phyloP scores from a whole-genome alignment of 2,797 vertebrate genomes.

The Lithobates sylvaticus region DNA sequence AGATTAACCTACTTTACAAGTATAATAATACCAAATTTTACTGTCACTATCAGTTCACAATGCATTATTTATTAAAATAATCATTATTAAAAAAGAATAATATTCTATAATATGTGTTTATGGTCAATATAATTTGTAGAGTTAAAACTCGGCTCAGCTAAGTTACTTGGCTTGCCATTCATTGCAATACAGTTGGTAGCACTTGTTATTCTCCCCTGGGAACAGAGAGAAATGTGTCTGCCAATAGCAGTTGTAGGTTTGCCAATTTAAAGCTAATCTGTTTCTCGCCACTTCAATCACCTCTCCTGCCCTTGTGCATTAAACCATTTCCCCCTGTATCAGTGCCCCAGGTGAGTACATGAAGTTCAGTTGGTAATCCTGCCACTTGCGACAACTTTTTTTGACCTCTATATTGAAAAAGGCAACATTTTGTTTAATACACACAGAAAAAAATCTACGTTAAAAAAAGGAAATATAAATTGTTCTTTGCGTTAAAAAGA shows the following conservation, averaged over 20 bases:
- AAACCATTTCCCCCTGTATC: conserved; percentile 9
- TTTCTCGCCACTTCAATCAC: conserved; percentile 35
- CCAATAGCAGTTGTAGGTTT: conserved; percentile 36
- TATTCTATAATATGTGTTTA: background rate
- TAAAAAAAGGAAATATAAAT: background rate
- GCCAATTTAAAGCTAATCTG: conserved; percentile 32
- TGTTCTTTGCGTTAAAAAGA: background rate
- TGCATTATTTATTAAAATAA: too few relatives aligned
- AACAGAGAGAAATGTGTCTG: conserved; percentile 11
- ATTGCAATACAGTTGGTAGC: background rate
- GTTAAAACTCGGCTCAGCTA: background rate
- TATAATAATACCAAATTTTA: too few relatives aligned
- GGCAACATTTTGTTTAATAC: background rate
- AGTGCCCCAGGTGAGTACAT: conserved; percentile 36
- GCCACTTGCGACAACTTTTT: conserved; percentile 21
- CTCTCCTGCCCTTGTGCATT: conserved; percentile 26
- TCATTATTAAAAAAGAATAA: too few relatives aligned
- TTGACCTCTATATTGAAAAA: conserved; percentile 16
- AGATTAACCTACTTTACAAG: too few relatives aligned
- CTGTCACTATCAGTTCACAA: too few relatives aligned
- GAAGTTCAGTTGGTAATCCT: conserved; percentile 35
- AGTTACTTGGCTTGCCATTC: background rate
- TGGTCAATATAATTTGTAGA: background rate
- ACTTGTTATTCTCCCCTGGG: background rate
- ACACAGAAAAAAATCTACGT: background rate